Conservation (phyloP, 2,113 vertebrate species). For the Eptatretus burgeri region DNA sequence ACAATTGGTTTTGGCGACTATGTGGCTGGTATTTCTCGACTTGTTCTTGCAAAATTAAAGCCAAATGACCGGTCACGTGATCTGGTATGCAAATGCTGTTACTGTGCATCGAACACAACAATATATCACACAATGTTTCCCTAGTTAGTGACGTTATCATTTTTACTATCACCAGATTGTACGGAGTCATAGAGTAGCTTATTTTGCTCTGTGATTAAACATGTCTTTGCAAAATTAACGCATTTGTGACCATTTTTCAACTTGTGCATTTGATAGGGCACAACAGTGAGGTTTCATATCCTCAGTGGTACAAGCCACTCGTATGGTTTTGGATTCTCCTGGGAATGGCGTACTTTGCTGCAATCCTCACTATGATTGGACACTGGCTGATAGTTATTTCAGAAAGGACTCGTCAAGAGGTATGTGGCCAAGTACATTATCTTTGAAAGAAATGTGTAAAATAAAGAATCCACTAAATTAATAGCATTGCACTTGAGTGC, state of each 20-base stretch:
- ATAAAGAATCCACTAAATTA: background rate
- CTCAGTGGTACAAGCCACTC: constrained; percentile 63
- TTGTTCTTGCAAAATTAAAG: too few relatives aligned
- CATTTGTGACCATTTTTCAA: too few relatives aligned
- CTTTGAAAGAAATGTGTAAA: constrained; percentile 8
- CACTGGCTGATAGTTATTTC: constrained; percentile 67
- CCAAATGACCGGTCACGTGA: too few relatives aligned
- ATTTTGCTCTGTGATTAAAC: too few relatives aligned
- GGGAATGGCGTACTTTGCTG: constrained; percentile 71
- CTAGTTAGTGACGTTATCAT: too few relatives aligned
- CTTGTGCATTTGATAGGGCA: too few relatives aligned
- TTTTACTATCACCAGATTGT: too few relatives aligned
- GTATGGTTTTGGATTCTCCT: constrained; percentile 93
- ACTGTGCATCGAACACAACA: too few relatives aligned
- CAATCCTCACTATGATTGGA: constrained; percentile 86
- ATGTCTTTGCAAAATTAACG: too few relatives aligned
- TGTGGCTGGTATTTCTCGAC: constrained; percentile 91
- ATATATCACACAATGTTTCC: too few relatives aligned
- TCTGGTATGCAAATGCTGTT: too few relatives aligned
- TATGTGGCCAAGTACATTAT: constrained; percentile 14
- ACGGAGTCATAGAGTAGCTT: too few relatives aligned
- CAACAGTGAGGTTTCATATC: constrained; percentile 42
- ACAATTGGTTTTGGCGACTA: constrained; percentile 91
- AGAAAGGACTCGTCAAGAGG: constrained; percentile 79
- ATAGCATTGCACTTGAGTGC: background rate